phyloP scores from a whole-genome alignment of 2,888 invertebrate genomes.

The Netelia fuscicornis region DNA sequence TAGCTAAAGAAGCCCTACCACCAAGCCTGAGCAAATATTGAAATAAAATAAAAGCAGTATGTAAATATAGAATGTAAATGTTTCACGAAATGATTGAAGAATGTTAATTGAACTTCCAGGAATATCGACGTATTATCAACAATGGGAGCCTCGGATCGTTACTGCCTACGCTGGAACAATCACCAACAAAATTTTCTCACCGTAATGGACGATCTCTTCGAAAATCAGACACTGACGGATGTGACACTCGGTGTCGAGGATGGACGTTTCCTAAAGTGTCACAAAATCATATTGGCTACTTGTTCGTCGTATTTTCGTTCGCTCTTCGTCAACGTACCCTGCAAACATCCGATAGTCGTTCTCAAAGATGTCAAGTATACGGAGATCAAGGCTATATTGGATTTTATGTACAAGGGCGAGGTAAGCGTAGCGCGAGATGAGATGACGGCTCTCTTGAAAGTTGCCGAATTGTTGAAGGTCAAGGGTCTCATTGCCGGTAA shows the following conservation, averaged over 20 bases:
- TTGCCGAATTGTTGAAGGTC: slow-evolving; percentile 88
- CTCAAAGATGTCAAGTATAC: slow-evolving; percentile 89
- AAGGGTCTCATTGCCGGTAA: slow-evolving; percentile 87
- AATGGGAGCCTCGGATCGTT: slow-evolving; percentile 85
- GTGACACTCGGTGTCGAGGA: slow-evolving; percentile 88
- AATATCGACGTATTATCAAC: slow-evolving; percentile 1
- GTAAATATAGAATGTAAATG: neutral
- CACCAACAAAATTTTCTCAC: slow-evolving; percentile 88
- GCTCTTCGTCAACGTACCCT: slow-evolving; percentile 87
- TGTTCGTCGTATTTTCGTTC: slow-evolving; percentile 88
- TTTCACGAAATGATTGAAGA: neutral
- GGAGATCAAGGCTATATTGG: slow-evolving; percentile 92
- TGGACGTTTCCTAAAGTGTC: slow-evolving; percentile 87
- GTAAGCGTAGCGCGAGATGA: slow-evolving; percentile 95
- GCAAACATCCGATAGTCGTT: slow-evolving; percentile 88
- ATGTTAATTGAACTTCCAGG: slow-evolving; percentile 29
- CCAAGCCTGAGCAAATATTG: neutral
- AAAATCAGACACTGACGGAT: slow-evolving; percentile 88
- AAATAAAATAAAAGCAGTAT: neutral
- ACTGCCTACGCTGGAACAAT: slow-evolving; percentile 90
- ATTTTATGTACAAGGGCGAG: slow-evolving; percentile 97
- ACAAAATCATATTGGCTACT: slow-evolving; percentile 89
- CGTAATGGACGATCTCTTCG: slow-evolving; percentile 88
- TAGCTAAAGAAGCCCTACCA: too few species aligned
- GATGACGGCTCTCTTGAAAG: slow-evolving; percentile 86